Evolutionary conservation across 2,113 vertebrate genomes (phyloP), one percentile per base, ranked within the genome.

Genomic region (Silurus glanis): DNA sequence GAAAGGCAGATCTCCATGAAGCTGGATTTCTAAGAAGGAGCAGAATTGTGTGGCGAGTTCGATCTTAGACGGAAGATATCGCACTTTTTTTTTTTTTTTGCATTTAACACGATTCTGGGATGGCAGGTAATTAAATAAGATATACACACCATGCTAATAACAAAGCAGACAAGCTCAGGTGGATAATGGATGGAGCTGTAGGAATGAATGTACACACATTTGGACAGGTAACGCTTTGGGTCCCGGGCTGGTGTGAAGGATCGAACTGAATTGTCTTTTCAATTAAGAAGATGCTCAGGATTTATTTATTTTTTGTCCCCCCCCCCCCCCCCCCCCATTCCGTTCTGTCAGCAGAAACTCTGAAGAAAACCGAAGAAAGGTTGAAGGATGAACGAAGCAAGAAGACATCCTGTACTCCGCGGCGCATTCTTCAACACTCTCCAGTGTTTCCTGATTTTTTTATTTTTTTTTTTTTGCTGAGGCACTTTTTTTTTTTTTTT

Each of bases 311-410:
- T 83, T 80, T 82, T 78, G 2, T 9, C 6, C 23, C 17, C 47
- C 53, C 71, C 59, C 61, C 8, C 45, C 6, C 23, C 17, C 47
- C 53, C 71, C 59, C 61, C 8, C 45, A 37, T 83, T 76, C 66
- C 19, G 89, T 91, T 84, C 88, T 74, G 91, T 94, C 94, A 94
- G 93, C 92, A 94, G 91, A 93, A 94, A 91, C 85, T 82, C 59
- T 82, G 72, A 55, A 2, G 62, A 37, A 59, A 80, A 58, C 16
- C 37, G 76, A 19, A 58, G 25, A 55, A 37, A 45, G 78, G 16
- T 53, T 76, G 74, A 76, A 23, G 9, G 56, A 80, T 37, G 55
- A 59, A 80, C 25, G 28, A 80, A 80, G 56, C 16, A 80, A 61
- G 16, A 13, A 80, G 16, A 12, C 25, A 61, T 80, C 28, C 55